Evolutionary conservation across 2,888 invertebrate species (phyloP).

Genomic region (Dryomyza anilis): DNA sequence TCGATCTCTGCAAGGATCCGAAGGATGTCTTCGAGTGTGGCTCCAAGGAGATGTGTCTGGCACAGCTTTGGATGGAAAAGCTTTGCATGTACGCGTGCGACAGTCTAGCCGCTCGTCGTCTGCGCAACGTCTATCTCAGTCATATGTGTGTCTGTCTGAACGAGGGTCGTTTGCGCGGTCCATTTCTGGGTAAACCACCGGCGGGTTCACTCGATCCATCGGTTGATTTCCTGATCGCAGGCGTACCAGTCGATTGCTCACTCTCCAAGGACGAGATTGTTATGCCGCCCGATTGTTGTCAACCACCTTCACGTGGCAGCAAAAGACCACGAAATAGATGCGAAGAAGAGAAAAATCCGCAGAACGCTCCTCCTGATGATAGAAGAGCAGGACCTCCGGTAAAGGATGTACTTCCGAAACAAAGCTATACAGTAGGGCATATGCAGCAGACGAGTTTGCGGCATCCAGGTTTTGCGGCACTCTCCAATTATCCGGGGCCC

Average conservation of each 20-base stretch:
- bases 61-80: conserved; percentile 46
- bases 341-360: not conserved
- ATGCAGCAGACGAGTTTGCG: too few species aligned
- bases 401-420: too few species aligned
- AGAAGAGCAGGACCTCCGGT: not conserved
- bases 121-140: conserved; percentile 49
- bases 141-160: conserved; percentile 46
- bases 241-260: not conserved
- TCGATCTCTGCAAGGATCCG: conserved; percentile 40
- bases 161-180: conserved; percentile 40
- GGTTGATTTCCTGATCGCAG: not conserved
- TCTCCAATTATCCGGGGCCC: too few species aligned
- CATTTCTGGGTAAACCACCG: conserved; percentile 43
- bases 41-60: conserved; percentile 37
- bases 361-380: not conserved
- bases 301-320: not conserved
- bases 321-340: not conserved
- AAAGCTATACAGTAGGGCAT: too few species aligned
- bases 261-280: not conserved
- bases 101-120: conserved; percentile 41
- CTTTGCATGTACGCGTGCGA: conserved; percentile 40
- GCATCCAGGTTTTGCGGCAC: too few species aligned
- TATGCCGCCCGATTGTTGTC: not conserved
- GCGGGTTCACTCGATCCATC: conserved; percentile 29
- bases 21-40: conserved; percentile 37